Conservation (phyloP, 1,140 invertebrate species). For the Ectropis grisescens region DNA sequence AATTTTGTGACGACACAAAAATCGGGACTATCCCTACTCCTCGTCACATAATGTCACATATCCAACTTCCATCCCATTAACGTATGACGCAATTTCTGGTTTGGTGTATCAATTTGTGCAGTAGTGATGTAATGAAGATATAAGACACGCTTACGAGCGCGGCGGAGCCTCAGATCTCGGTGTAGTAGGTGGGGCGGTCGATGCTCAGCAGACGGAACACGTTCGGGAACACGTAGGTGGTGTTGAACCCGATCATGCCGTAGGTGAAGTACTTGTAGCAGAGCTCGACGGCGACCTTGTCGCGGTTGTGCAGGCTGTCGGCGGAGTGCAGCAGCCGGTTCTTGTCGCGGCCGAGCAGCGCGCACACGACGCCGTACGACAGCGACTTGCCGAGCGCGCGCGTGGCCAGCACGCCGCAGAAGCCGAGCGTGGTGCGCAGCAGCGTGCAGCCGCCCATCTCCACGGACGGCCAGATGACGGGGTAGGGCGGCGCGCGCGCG, state of each 20-base stretch:
- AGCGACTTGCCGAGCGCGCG: slow-evolving; percentile 78
- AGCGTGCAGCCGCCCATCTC: slow-evolving; percentile 76
- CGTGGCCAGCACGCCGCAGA: slow-evolving; percentile 78
- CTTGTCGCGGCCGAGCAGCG: slow-evolving; percentile 76
- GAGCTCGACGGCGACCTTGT: slow-evolving; percentile 83
- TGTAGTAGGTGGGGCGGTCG: slow-evolving; percentile 86
- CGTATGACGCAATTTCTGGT: too few relatives aligned
- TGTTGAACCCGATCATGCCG: slow-evolving; percentile 81
- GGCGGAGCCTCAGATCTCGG: slow-evolving; percentile 86
- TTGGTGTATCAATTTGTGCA: too few relatives aligned
- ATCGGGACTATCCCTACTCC: too few relatives aligned
- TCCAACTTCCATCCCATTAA: too few relatives aligned
- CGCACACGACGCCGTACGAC: slow-evolving; percentile 78
- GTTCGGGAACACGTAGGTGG: slow-evolving; percentile 82
- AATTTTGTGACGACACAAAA: too few relatives aligned
- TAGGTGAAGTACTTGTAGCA: slow-evolving; percentile 86
- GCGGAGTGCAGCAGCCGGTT: slow-evolving; percentile 74
- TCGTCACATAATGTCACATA: too few relatives aligned
- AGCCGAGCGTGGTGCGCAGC: slow-evolving; percentile 81
- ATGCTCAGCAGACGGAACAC: slow-evolving; percentile 83
- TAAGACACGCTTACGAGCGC: too few relatives aligned
- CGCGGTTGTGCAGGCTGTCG: slow-evolving; percentile 74
- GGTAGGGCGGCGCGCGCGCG: slow-evolving; percentile 74
- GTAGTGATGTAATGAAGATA: too few relatives aligned
- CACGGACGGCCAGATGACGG: slow-evolving; percentile 83